phyloP scores from a whole-genome alignment of 2,113 vertebrate species.

The Melanostigma gelatinosum region DNA sequence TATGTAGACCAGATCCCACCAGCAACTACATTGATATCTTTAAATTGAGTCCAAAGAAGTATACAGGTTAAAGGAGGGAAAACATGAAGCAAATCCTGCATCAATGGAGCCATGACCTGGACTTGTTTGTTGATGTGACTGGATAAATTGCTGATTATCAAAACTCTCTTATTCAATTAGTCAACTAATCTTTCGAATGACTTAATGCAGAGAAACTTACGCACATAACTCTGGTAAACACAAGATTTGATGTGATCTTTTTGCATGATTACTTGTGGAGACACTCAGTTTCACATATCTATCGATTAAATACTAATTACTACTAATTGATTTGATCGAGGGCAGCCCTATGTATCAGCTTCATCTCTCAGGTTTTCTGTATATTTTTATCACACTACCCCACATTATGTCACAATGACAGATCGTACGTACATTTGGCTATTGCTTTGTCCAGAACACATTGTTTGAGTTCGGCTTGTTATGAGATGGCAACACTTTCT shows the following conservation, averaged over 20 bases:
- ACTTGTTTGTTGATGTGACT: not conserved
- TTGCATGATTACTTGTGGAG: too few relatives aligned
- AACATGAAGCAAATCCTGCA: not conserved
- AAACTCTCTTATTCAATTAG: not conserved
- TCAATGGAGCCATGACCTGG: not conserved
- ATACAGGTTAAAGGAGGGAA: not conserved
- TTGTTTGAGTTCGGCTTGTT: not conserved
- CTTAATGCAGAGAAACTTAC: not conserved
- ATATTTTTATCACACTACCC: not conserved
- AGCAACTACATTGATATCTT: too few relatives aligned
- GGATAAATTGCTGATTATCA: not conserved
- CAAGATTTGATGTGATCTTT: not conserved
- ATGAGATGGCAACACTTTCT: conserved; percentile 25
- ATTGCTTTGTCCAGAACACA: not conserved
- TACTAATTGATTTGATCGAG: not conserved
- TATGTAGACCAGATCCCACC: not conserved
- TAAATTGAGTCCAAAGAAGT: not conserved
- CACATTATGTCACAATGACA: not conserved
- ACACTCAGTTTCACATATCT: not conserved
- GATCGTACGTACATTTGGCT: not conserved
- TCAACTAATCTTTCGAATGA: not conserved
- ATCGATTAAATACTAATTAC: not conserved
- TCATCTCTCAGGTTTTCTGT: not conserved
- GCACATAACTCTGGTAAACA: not conserved
- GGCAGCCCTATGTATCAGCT: not conserved